Evolutionary conservation across 2,797 vertebrate genomes (phyloP).

Genomic region (Hephaestus fuliginosus): DNA sequence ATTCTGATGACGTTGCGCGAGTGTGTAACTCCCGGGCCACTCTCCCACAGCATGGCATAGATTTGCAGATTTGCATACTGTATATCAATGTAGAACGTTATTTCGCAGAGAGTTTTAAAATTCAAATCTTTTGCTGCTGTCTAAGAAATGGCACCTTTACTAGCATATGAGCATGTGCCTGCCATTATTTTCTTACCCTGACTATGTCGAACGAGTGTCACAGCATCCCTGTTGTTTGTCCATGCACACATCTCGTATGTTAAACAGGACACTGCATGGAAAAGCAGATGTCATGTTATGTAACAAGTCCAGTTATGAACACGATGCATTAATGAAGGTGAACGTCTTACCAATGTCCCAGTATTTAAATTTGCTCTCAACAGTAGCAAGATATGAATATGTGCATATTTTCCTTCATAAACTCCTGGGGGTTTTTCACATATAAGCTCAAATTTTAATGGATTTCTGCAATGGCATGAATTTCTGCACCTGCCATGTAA

Average conservation of each 20-base stretch:
- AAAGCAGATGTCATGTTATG: conserved; percentile 1
- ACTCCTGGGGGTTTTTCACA: neutral
- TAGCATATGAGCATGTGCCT: conserved; percentile 11
- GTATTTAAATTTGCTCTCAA: conserved; percentile 11
- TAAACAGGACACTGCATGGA: conserved; percentile 16
- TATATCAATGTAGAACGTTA: conserved; percentile 28
- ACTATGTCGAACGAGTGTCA: conserved; percentile 52
- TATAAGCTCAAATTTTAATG: neutral
- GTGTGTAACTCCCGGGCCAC: conserved; percentile 43
- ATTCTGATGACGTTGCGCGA: conserved; percentile 35
- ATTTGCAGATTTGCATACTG: conserved; percentile 41
- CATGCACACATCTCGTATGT: conserved; percentile 10
- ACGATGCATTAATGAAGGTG: conserved; percentile 8
- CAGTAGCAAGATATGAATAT: conserved; percentile 10
- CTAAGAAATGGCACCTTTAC: conserved; percentile 40
- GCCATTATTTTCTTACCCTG: conserved; percentile 39
- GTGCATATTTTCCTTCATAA: conserved; percentile 3
- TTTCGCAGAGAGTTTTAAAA: conserved; percentile 27
- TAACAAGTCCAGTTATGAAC: conserved; percentile 6
- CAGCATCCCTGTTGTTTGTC: conserved; percentile 22
- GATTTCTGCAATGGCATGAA: neutral
- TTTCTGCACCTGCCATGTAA: neutral
- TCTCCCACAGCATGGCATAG: conserved; percentile 38
- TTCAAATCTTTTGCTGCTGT: conserved; percentile 17
- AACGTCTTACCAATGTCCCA: neutral